Percentiles rank a stretch among this genome's conserved stretches.
Conservation (phyloP, 2,113 vertebrate species). For the Ploceus nigricollis region DNA sequence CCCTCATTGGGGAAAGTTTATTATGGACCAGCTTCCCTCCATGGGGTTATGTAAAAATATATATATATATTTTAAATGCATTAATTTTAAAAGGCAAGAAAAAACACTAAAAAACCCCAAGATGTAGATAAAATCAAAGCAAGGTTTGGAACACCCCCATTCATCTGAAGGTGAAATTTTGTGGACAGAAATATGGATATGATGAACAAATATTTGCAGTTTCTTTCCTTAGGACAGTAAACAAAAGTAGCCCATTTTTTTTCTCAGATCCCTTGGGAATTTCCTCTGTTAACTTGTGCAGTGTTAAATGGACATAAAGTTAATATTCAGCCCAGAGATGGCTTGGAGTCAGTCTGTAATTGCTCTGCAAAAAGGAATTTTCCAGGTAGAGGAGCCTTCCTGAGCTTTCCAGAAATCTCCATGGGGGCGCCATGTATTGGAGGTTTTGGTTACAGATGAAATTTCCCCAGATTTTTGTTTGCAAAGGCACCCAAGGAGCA, state of each 20-base stretch:
- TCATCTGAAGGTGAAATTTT: neutral
- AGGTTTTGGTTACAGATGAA: neutral
- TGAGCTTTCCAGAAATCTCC: neutral
- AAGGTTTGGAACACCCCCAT: neutral
- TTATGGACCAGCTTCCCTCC: neutral
- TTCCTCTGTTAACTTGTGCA: slow-evolving; percentile 49
- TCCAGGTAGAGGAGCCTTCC: neutral
- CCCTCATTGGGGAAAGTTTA: neutral
- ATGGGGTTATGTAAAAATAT: too few species aligned
- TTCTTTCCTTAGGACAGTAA: slow-evolving; percentile 31
- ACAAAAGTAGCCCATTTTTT: slow-evolving; percentile 25
- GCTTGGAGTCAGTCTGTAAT: neutral
- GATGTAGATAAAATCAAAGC: neutral
- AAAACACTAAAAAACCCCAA: neutral
- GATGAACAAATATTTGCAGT: neutral
- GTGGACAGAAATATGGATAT: neutral
- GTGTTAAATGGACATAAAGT: slow-evolving; percentile 31
- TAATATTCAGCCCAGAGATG: slow-evolving; percentile 53
- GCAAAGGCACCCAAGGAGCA: neutral
- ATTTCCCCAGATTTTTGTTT: neutral
- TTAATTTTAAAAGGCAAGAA: neutral
- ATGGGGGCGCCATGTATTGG: neutral
- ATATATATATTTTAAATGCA: neutral
- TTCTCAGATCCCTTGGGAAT: slow-evolving; percentile 42
- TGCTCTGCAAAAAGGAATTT: neutral